Conservation (phyloP, 2,797 vertebrate species). For the Liasis olivaceus region DNA sequence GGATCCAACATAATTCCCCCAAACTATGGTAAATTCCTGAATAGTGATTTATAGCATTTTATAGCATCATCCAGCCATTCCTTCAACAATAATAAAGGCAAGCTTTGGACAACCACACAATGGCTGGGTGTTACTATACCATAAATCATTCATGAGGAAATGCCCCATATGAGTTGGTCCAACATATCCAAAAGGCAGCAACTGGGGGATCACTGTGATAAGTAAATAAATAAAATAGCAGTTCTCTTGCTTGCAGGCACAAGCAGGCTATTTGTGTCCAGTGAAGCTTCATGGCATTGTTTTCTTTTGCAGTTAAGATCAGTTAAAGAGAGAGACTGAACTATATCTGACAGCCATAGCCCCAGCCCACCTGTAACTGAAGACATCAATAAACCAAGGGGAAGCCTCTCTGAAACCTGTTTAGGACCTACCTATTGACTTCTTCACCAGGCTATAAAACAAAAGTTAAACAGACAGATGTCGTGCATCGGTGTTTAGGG, state of each 20-base stretch:
- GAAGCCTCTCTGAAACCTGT: neutral
- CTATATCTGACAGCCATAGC: neutral
- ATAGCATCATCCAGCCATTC: neutral
- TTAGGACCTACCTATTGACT: neutral
- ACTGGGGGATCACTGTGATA: neutral
- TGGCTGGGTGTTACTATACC: neutral
- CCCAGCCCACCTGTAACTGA: neutral
- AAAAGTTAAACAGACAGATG: neutral
- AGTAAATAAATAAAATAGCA: neutral
- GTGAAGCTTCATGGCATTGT: neutral
- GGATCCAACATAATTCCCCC: neutral
- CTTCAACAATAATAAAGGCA: neutral
- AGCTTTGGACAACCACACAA: neutral
- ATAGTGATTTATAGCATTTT: neutral
- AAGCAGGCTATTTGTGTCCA: neutral
- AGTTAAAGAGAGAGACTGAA: neutral
- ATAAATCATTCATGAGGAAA: neutral
- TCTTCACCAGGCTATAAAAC: neutral
- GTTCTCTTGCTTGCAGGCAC: neutral
- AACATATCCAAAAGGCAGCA: too few relatives aligned
- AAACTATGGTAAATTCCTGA: neutral
- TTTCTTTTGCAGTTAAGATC: neutral
- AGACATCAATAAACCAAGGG: neutral
- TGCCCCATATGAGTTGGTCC: too few relatives aligned
- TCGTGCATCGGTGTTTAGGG: constrained; percentile 61